Base-by-base conservation (phyloP, 2,113 vertebrate species). In the Pelusios castaneus region DNA sequence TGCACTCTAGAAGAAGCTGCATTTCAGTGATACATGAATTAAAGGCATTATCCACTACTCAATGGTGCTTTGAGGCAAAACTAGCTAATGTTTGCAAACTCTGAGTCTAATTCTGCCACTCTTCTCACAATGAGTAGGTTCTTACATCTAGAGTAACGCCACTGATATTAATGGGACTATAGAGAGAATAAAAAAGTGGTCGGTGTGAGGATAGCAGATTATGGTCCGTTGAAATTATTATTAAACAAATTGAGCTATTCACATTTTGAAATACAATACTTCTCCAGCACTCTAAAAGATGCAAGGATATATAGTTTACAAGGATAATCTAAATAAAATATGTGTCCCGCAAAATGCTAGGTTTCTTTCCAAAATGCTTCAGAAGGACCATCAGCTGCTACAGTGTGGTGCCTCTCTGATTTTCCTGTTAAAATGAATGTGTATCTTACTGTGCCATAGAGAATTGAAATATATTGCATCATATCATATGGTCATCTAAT, bases 391-490 rank as follows among this genome's bases (percentile, higher is more conserved):
- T 8, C 87, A 97, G 93, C 87, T 91, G 76, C 82, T 96, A 96
- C 85, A 81, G 86, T 95, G 96, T 79, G 80, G 94, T 47, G 4
- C 87, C 92, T 94, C 83, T 94, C 96, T 95, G 95, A 11, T 91
- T 94, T 90, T 92, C 84, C 95, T 88, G 85, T 95, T 97, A 92
- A 89, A 96, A 92, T 80, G 89, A 93, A 95, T 19, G 5, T 79
- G 85, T 86, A 73, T 96, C 97, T 97, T 88, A 92, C 95, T 95
- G 84, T 95, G 95, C 96, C 94, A 76, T 55, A 84, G 92, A 96
- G 94, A 91, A 87, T 54, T 95, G 90, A 94, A 97, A 97, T 76
- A 92, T 70, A 89, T 91, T 93, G 82, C 84, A 94, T 85, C 25
- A 5, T 91, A 96, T 93, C 92, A 38, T 38, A 78, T 3, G 82